A percentile compares a stretch with the other conserved stretches of the same genome.
Conservation (phyloP, 2,888 invertebrate species). For the Clitarchus hookeri region DNA sequence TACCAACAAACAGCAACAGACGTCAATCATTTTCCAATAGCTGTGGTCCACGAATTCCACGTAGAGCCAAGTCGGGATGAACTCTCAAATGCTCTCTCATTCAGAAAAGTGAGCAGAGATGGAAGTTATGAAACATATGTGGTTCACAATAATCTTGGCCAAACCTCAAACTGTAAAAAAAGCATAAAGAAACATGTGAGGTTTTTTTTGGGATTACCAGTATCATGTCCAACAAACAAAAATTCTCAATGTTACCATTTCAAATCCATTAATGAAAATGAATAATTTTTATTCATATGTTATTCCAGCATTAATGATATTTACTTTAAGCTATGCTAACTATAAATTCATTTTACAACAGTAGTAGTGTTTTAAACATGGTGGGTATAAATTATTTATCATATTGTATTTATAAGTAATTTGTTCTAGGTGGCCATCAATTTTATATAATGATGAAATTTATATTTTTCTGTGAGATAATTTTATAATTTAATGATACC, state of each 20-base stretch:
- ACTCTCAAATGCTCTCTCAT: neutral
- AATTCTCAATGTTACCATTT: neutral
- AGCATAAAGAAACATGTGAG: neutral
- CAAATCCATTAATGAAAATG: neutral
- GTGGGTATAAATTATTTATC: slow-evolving; percentile 31
- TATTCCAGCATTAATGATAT: slow-evolving; percentile 11
- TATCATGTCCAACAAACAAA: neutral
- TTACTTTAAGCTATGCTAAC: slow-evolving; percentile 38
- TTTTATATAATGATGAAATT: slow-evolving; percentile 16
- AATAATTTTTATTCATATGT: neutral
- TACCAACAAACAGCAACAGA: slow-evolving; percentile 10
- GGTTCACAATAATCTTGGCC: slow-evolving; percentile 1
- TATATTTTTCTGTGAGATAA: slow-evolving; percentile 20
- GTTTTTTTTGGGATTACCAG: neutral
- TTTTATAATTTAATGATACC: slow-evolving; percentile 26
- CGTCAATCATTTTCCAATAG: neutral
- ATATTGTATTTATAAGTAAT: slow-evolving; percentile 31
- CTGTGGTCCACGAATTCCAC: neutral
- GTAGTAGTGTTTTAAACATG: slow-evolving; percentile 29
- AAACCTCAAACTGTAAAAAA: slow-evolving; percentile 23
- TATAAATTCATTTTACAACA: slow-evolving; percentile 39
- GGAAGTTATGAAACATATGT: neutral
- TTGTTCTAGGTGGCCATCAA: slow-evolving; percentile 16
- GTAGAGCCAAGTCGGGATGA: neutral
- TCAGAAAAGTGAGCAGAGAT: slow-evolving; percentile 8